Conservation (phyloP, 2,888 invertebrate species). For the Zonitis immaculata region DNA sequence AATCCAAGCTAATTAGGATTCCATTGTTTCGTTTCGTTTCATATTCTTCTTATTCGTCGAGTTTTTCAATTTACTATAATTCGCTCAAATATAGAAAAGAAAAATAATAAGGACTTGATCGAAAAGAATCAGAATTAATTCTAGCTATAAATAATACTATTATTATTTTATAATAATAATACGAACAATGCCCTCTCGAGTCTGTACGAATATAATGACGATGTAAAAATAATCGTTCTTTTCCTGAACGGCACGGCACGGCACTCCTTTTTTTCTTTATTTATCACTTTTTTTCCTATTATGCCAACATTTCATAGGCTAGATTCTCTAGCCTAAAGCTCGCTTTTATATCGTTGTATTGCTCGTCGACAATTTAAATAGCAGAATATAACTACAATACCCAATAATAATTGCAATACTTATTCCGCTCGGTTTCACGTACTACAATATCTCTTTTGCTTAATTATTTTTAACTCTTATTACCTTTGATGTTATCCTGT, state of each 20-base stretch:
- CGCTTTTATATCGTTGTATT: not conserved
- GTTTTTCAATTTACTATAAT: no score
- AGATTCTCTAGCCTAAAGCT: not conserved
- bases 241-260: not conserved
- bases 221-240: constrained; percentile 10
- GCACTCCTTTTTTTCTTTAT: not conserved
- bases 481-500: not conserved
- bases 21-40: no score
- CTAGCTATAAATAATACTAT: no score
- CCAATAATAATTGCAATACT: constrained; percentile 5
- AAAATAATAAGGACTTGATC: no score
- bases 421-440: not conserved
- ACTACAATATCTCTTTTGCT: constrained; percentile 4
- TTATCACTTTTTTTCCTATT: no score
- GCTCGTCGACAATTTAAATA: constrained; percentile 2
- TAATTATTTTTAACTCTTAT: constrained; percentile 6
- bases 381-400: not conserved
- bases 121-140: no score
- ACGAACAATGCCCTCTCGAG: constrained; percentile 8
- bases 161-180: constrained; percentile 2
- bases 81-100: no score
- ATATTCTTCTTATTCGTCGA: no score
- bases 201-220: constrained; percentile 3
- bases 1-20: no score
- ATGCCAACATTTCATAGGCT: constrained; percentile 10